Base-by-base conservation (phyloP, 2,888 invertebrate species). In the Mimas tiliae region DNA sequence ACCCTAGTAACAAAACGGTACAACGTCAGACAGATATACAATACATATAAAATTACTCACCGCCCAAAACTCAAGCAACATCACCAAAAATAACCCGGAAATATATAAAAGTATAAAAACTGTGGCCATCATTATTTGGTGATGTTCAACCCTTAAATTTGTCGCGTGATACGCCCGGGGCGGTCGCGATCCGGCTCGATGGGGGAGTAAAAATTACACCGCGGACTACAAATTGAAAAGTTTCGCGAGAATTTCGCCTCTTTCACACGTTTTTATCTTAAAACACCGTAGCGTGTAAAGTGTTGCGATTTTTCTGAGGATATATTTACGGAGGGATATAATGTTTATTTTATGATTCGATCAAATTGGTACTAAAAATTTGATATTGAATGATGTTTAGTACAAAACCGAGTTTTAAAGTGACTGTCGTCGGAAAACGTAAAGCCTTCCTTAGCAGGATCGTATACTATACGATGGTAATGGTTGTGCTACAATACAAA, bases 261-360 rank as follows among this genome's bases (percentile, higher is more conserved):
- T n/a, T 55, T 34, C 16, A 55, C 55, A 55, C 55, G 55, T 55
- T 55, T 55, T 55, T 38, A 38, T 55, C 55, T 55, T 55, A 55
- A 53, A 51, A 51, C 19, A 53, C 53, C 8, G 16, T 16, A 0
- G 8, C 38, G 55, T 38, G 38, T 55, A 34, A 55, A 55, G 16
- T 16, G 55, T 16, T 55, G 34, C 12, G 52, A 14, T 52, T 52
- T 52, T 38, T 47, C 12, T 47, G 45, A 14, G 16, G 16, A 34
- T 53, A 55, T 34, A 55, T 52, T 52, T 52, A 0, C 34, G 38
- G 33, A n/a, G 53, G 14, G 53, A 38, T 34, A 16, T 34, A 16
- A 55, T 16, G 55, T 55, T 55, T 55, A 38, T 34, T 38, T 38
- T 48, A 48, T 48, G 34, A 16, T 55, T 34, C 14, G 16, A 16